Percentiles rank a stretch among this genome's conserved stretches.
Evolutionary conservation across 1,140 invertebrate genomes (phyloP).

Genomic region (Macrobrachium rosenbergii): DNA sequence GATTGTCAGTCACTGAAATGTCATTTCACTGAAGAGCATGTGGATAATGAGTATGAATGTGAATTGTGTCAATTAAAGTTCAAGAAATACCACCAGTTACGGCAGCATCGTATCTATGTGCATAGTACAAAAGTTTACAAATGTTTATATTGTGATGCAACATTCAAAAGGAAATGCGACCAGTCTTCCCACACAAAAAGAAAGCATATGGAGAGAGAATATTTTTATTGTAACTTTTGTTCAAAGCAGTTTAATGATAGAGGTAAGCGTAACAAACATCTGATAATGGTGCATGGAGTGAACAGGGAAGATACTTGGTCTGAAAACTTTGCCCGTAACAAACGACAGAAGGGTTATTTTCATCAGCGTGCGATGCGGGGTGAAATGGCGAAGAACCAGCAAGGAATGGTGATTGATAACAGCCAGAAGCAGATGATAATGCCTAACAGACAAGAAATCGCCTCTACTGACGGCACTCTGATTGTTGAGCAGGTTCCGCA

Average conservation of each 20-base stretch:
- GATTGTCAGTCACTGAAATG: neutral
- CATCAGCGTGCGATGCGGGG: neutral
- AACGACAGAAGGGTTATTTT: constrained; percentile 41
- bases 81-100: constrained; percentile 37
- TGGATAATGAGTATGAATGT: constrained; percentile 35
- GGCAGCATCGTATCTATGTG: constrained; percentile 48
- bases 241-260: constrained; percentile 39
- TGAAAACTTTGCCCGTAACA: constrained; percentile 25
- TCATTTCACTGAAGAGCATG: constrained; percentile 39
- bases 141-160: constrained; percentile 31
- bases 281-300: constrained; percentile 50
- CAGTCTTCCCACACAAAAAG: constrained; percentile 43
- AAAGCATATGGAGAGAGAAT: constrained; percentile 22
- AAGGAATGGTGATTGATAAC: too few relatives aligned
- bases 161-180: constrained; percentile 44
- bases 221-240: constrained; percentile 25
- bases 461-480: too few relatives aligned
- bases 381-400: too few relatives aligned
- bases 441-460: too few relatives aligned
- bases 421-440: too few relatives aligned
- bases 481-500: too few relatives aligned
- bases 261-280: constrained; percentile 35
- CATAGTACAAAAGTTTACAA: constrained; percentile 38
- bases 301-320: constrained; percentile 50
- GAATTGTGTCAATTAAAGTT: constrained; percentile 34